These are phyloP conservation scores for Lepidothrix coronata DNA, from an alignment of 2,113 vertebrate genomes.

Conservation along the genomic window DNA sequence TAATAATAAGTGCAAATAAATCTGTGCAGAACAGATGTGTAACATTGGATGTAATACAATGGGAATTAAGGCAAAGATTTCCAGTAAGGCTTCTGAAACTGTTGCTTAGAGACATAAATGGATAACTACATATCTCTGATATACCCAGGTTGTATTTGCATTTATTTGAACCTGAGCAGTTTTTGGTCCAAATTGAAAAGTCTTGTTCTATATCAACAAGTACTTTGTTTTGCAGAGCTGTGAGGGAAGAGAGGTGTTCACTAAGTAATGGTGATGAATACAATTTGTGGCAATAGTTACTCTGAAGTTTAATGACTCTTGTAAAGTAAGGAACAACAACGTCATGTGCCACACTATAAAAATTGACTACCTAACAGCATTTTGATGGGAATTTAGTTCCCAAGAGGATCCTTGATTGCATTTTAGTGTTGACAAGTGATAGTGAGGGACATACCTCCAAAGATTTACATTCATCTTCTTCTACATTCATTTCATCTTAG, in stretches of 20 bases:
- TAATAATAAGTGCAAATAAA: background rate
- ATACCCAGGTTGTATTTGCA: background rate
- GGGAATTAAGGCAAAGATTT: background rate
- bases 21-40: background rate
- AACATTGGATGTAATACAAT: background rate
- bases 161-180: background rate
- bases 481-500: background rate
- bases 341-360: background rate
- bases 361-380: conserved; percentile 23
- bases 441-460: background rate
- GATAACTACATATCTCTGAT: background rate
- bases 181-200: background rate
- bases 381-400: conserved; percentile 2
- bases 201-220: background rate
- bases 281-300: background rate
- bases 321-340: conserved; percentile 8
- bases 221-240: background rate
- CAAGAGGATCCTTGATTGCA: background rate
- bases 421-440: conserved; percentile 17
- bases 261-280: background rate
- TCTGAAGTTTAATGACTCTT: background rate
- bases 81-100: background rate
- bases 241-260: background rate
- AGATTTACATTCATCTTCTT: too few relatives aligned
- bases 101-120: background rate